Percentiles rank a stretch among this genome's conserved stretches.
phyloP scores from a whole-genome alignment of 1,140 invertebrate genomes.

The Lasaia peninsularis region DNA sequence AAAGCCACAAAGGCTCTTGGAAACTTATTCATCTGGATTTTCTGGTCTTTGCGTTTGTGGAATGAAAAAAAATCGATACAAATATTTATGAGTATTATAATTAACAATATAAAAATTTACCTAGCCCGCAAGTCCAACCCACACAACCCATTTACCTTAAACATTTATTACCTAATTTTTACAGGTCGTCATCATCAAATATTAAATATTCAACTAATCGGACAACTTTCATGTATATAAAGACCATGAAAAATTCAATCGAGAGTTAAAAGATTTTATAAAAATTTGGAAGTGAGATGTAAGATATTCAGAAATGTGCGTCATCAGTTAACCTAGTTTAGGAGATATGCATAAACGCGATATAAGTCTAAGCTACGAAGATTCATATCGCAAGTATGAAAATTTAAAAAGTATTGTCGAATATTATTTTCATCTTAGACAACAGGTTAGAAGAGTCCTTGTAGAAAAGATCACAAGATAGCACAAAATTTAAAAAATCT shows the following conservation, averaged over 20 bases:
- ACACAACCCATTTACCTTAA: background rate
- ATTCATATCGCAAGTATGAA: conserved; percentile 24
- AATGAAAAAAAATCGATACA: too few relatives aligned
- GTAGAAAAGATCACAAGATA: conserved; percentile 43
- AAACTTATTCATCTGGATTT: too few relatives aligned
- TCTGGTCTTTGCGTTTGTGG: too few relatives aligned
- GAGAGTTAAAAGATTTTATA: background rate
- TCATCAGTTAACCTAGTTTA: background rate
- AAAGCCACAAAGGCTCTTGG: too few relatives aligned
- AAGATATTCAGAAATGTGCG: conserved; percentile 1
- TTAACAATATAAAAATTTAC: background rate
- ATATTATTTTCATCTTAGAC: conserved; percentile 42
- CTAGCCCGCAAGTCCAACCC: background rate
- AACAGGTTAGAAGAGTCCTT: conserved; percentile 41
- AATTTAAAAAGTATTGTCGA: conserved; percentile 57
- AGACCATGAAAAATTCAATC: background rate
- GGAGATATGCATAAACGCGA: conserved; percentile 5
- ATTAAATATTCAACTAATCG: background rate
- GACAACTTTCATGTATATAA: background rate
- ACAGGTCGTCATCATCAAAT: background rate
- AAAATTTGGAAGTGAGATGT: background rate
- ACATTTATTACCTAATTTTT: background rate
- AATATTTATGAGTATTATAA: background rate
- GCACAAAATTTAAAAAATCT: conserved; percentile 39
- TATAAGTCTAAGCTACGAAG: conserved; percentile 4